Evolutionary conservation across 2,888 invertebrate species (phyloP).

Genomic region (Parelbella ahira): DNA sequence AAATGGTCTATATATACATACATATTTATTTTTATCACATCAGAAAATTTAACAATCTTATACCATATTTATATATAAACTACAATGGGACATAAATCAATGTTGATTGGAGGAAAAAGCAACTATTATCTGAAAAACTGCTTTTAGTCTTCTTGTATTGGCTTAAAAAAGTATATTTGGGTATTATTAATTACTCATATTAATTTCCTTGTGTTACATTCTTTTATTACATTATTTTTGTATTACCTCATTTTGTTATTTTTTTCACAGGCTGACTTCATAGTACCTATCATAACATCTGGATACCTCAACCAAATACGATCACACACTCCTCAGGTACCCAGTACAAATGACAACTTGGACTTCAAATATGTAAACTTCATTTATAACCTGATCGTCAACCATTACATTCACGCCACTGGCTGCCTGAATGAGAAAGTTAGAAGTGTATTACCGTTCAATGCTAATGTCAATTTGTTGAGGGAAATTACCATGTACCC

Average conservation of each 20-base stretch:
- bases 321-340: constrained; percentile 48
- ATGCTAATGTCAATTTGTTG: constrained; percentile 52
- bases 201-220: no score
- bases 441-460: constrained; percentile 65
- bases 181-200: no score
- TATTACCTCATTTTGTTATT: constrained; percentile 31
- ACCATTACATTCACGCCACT: constrained; percentile 66
- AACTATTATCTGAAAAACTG: no score
- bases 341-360: constrained; percentile 64
- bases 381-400: constrained; percentile 69
- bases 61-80: background rate
- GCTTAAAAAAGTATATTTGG: no score
- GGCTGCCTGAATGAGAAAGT: constrained; percentile 74
- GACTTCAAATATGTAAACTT: constrained; percentile 74
- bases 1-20: no score
- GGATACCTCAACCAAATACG: constrained; percentile 72
- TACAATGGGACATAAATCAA: no score
- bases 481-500: constrained; percentile 62
- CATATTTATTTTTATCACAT: no score
- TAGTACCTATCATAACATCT: constrained; percentile 77
- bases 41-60: no score
- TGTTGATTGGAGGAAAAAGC: no score
- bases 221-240: no score
- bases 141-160: no score
- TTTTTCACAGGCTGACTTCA: constrained; percentile 78